These are phyloP conservation scores for Ceyx melanurus DNA, from an alignment of 2,113 vertebrate genomes.

Conservation along the genomic window DNA sequence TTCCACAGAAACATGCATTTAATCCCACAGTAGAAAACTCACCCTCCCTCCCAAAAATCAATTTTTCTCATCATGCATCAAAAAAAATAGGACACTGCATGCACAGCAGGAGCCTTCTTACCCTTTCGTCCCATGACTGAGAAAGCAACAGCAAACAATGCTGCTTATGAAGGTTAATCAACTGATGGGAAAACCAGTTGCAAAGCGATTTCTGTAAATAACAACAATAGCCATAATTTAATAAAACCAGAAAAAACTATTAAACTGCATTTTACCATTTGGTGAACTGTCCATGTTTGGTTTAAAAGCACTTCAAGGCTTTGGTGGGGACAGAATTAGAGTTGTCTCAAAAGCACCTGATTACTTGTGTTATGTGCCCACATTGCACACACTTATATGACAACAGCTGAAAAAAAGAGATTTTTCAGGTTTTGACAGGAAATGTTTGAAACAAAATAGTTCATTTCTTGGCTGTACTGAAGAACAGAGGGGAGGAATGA, in stretches of 20 bases:
- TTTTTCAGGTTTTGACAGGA: background rate
- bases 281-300: background rate
- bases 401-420: background rate
- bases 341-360: background rate
- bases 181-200: constrained; percentile 1
- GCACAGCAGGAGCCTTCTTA: constrained; percentile 54
- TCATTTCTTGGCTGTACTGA: background rate
- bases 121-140: constrained; percentile 59
- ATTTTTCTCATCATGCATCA: background rate
- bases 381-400: background rate
- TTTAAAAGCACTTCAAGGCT: background rate
- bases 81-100: constrained; percentile 18
- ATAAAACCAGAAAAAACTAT: background rate
- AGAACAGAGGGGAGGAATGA: background rate
- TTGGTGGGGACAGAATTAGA: background rate
- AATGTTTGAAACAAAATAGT: background rate
- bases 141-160: constrained; percentile 60
- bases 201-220: constrained; percentile 54
- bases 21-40: background rate
- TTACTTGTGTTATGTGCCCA: background rate
- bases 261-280: background rate
- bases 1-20: background rate
- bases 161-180: constrained; percentile 27
- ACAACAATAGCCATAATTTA: background rate
- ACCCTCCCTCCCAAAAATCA: background rate